Conservation (phyloP, 2,888 invertebrate species). For the Oscheius onirici region DNA sequence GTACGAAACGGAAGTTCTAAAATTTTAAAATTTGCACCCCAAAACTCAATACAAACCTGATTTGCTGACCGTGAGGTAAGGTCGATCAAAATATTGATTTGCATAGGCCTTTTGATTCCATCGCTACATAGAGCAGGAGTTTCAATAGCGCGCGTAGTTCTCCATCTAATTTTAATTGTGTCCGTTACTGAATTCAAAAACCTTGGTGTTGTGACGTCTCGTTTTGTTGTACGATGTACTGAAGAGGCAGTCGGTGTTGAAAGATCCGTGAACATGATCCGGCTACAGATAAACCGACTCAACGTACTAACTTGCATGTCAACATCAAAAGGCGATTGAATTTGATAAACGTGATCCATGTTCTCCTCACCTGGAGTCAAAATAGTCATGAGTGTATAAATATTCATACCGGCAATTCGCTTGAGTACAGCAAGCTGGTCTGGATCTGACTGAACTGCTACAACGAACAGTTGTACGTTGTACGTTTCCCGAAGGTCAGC, state of each 20-base stretch:
- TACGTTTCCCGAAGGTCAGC: slow-evolving; percentile 64
- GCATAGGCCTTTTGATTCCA: slow-evolving; percentile 61
- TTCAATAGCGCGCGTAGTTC: slow-evolving; percentile 60
- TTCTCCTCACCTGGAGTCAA: slow-evolving; percentile 26
- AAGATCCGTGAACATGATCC: slow-evolving; percentile 35
- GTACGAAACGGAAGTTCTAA: slow-evolving; percentile 56
- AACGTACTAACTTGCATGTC: slow-evolving; percentile 44
- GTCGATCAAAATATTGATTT: slow-evolving; percentile 63
- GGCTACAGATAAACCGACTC: slow-evolving; percentile 47
- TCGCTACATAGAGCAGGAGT: slow-evolving; percentile 60
- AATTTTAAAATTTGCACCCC: slow-evolving; percentile 1
- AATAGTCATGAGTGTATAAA: background rate
- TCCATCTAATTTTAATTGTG: slow-evolving; percentile 21
- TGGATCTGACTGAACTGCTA: slow-evolving; percentile 62
- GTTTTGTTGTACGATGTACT: slow-evolving; percentile 42
- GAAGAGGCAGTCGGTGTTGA: slow-evolving; percentile 29
- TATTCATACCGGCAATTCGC: slow-evolving; percentile 60
- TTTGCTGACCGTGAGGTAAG: slow-evolving; percentile 54
- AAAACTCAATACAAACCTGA: slow-evolving; percentile 39
- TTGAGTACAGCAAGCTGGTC: slow-evolving; percentile 59
- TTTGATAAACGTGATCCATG: slow-evolving; percentile 43
- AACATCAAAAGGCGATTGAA: slow-evolving; percentile 42
- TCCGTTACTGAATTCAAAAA: background rate
- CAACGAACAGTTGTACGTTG: slow-evolving; percentile 64
- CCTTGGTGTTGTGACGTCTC: slow-evolving; percentile 35